phyloP scores from a whole-genome alignment of 1,140 invertebrate species.

The Lordiphosa collinella region DNA sequence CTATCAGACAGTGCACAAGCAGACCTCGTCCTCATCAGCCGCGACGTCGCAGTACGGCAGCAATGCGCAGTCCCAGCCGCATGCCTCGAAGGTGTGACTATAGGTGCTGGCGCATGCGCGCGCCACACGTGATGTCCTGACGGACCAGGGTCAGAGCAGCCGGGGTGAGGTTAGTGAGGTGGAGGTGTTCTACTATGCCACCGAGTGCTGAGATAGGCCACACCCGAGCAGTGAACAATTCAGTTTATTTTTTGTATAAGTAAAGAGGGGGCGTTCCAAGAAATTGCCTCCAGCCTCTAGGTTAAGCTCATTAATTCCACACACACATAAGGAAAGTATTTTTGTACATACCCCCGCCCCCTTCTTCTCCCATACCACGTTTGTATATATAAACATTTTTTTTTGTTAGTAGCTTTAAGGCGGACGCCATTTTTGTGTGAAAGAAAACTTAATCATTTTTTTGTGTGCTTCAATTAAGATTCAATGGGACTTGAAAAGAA shows the following conservation, averaged over 20 bases:
- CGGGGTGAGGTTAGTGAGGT: constrained; percentile 49
- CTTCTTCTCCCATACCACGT: background rate
- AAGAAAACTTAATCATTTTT: constrained; percentile 2
- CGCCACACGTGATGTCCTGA: constrained; percentile 54
- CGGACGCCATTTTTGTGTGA: constrained; percentile 3
- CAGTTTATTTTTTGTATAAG: background rate
- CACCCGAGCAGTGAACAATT: constrained; percentile 3
- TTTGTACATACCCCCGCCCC: background rate
- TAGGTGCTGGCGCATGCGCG: constrained; percentile 76
- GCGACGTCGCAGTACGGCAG: constrained; percentile 53
- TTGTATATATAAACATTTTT: constrained; percentile 10
- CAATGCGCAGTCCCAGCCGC: constrained; percentile 56
- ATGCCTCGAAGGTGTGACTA: constrained; percentile 79
- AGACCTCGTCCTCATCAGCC: constrained; percentile 14
- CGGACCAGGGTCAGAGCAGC: background rate
- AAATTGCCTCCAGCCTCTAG: no score
- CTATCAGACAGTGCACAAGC: constrained; percentile 69
- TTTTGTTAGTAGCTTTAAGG: background rate
- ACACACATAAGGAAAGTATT: no score
- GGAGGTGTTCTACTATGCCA: constrained; percentile 74
- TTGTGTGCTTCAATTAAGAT: background rate
- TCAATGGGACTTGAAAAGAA: background rate
- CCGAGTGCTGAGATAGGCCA: constrained; percentile 55
- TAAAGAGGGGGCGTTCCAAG: background rate
- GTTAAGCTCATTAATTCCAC: no score